Base-by-base conservation (phyloP, 37 sponge, comb jelly and placozoan species). In the Chondrosia reniformis region DNA sequence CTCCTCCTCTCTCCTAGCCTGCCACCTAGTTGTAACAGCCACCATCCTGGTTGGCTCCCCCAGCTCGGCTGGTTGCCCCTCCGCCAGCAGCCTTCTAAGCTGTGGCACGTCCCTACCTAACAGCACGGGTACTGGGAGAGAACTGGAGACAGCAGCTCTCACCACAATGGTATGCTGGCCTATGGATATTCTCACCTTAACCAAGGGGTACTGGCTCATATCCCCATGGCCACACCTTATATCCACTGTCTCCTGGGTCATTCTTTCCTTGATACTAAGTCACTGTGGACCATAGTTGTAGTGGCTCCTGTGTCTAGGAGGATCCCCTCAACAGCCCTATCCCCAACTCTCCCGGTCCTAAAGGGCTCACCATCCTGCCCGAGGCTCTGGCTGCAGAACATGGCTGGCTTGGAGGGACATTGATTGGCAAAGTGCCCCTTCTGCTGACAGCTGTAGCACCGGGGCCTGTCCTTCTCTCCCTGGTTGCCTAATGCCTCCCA, bases 291-390 rank as follows among this genome's bases (percentile, higher is more conserved):
- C 75, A 82, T 43, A 6, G 83, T 75, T 46, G 40, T 49, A 17
- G 83, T 32, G 17, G 76, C 75, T 0, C 83, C 83, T 7, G 83
- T 82, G 76, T 82, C 83, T 49, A 82, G 39, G n/a, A 82, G 46
- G 32, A 75, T 74, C 22, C 67, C 76, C 38, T 64, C 12, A 19
- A 66, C 67, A 12, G 67, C 36, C 34, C 37, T 46, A 13, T 65
- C 73, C 24, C 71, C 49, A 15, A 80, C 73, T 33, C 57, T 55
- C 13, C 81, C 81, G n/a, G 31, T 19, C 33, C 81, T 73, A 45
- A 45, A 33, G 5, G 74, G 74, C n/a, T 28, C 58, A 56, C 27
- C 58, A 56, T 6, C 27, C 4, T 28, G 58, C n/a, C 27, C 2
- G 8, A 28, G 58, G 2, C n/a, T 28, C 58, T 56, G 58, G 58